phyloP scores from a whole-genome alignment of 2,888 invertebrate species.

The Homarus gammarus region DNA sequence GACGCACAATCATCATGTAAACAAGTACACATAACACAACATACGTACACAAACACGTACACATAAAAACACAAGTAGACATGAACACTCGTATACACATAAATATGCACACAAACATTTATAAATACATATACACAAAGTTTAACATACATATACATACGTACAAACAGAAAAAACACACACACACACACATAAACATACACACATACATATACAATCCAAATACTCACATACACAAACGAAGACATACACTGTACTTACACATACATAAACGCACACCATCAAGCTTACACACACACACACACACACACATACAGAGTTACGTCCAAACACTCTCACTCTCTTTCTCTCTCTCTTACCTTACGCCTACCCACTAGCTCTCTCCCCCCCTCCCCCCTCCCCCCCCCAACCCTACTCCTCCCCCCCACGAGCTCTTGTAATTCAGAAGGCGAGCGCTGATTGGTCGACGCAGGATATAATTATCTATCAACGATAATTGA shows the following conservation, averaged over 20 bases:
- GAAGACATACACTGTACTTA: background rate
- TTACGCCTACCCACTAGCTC: background rate
- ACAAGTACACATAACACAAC: background rate
- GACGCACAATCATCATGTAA: background rate
- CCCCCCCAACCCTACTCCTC: background rate
- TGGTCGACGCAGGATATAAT: constrained; percentile 52
- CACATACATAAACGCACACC: background rate
- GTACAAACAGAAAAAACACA: background rate
- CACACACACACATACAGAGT: too few relatives aligned
- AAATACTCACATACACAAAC: constrained; percentile 14
- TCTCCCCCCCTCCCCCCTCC: background rate
- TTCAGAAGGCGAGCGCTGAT: constrained; percentile 45
- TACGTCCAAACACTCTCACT: background rate
- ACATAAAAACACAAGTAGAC: constrained; percentile 12
- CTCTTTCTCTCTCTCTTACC: constrained; percentile 33
- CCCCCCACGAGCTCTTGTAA: constrained; percentile 12
- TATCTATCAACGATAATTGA: constrained; percentile 63
- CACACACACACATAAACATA: background rate
- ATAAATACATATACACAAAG: constrained; percentile 18
- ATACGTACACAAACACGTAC: constrained; percentile 7
- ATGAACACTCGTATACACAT: background rate
- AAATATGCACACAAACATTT: background rate
- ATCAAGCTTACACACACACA: too few relatives aligned
- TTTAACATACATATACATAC: background rate
- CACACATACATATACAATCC: constrained; percentile 10